phyloP scores from a whole-genome alignment of 2,797 vertebrate genomes.

The Cyprinella venusta region DNA sequence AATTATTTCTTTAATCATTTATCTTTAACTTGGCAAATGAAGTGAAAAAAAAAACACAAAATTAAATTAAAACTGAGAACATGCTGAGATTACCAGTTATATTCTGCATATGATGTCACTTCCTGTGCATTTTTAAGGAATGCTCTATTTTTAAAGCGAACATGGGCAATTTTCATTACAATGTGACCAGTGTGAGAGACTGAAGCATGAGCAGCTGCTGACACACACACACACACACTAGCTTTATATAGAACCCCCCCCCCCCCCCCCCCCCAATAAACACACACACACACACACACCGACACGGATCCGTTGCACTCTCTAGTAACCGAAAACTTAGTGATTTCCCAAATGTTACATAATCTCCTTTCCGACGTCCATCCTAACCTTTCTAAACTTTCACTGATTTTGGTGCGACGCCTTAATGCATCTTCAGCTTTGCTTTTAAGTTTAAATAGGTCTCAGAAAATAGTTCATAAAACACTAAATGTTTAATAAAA shows the following conservation, averaged over 20 bases:
- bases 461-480: neutral
- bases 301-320: neutral
- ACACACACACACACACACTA: slow-evolving; percentile 28
- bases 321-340: neutral
- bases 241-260: no score
- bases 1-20: neutral
- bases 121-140: neutral
- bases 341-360: neutral
- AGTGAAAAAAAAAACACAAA: no score
- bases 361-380: neutral
- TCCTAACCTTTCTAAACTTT: neutral
- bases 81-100: neutral
- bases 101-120: neutral
- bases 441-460: neutral
- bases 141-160: neutral
- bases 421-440: neutral
- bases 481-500: no score
- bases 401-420: neutral
- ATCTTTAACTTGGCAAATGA: neutral
- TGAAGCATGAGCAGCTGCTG: neutral
- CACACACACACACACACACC: no score
- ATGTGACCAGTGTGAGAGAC: neutral
- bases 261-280: no score
- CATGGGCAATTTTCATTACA: neutral
- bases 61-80: neutral